Evolutionary conservation across 2,888 invertebrate species (phyloP).

Genomic region (Crepidodera aurea): DNA sequence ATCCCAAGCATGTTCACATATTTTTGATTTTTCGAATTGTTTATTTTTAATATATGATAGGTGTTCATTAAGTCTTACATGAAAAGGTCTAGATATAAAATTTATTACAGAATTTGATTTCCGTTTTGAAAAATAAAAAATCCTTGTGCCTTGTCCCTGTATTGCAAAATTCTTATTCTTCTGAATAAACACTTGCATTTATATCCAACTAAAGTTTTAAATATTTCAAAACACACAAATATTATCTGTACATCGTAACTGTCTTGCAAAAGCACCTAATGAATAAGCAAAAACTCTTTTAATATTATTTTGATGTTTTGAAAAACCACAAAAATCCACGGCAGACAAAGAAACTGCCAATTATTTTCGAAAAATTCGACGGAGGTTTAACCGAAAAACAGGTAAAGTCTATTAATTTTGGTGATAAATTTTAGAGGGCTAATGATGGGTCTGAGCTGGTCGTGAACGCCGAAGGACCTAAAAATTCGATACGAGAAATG

Average conservation of each 20-base stretch:
- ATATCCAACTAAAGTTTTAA: too few relatives aligned
- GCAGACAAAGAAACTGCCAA: conserved; percentile 12
- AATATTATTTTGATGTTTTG: not conserved
- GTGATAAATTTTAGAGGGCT: conserved; percentile 16
- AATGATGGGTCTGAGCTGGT: conserved; percentile 15
- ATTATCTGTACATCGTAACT: not conserved
- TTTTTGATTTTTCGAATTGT: too few relatives aligned
- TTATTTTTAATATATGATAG: too few relatives aligned
- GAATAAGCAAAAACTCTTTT: not conserved
- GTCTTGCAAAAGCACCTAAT: not conserved
- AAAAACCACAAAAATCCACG: not conserved
- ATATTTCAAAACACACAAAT: too few relatives aligned
- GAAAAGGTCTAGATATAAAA: too few relatives aligned
- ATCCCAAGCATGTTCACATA: too few relatives aligned
- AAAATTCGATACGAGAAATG: conserved; percentile 1
- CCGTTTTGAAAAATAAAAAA: too few relatives aligned
- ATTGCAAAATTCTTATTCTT: too few relatives aligned
- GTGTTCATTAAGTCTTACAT: too few relatives aligned
- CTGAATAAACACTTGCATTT: too few relatives aligned
- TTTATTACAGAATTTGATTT: too few relatives aligned
- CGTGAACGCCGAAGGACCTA: conserved; percentile 4
- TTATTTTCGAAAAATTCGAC: not conserved
- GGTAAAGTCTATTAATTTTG: conserved; percentile 21
- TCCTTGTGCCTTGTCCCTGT: too few relatives aligned
- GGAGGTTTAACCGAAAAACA: conserved; percentile 1